Evolutionary conservation across 1,140 invertebrate genomes (phyloP).

Genomic region (Heliconius nattereri): DNA sequence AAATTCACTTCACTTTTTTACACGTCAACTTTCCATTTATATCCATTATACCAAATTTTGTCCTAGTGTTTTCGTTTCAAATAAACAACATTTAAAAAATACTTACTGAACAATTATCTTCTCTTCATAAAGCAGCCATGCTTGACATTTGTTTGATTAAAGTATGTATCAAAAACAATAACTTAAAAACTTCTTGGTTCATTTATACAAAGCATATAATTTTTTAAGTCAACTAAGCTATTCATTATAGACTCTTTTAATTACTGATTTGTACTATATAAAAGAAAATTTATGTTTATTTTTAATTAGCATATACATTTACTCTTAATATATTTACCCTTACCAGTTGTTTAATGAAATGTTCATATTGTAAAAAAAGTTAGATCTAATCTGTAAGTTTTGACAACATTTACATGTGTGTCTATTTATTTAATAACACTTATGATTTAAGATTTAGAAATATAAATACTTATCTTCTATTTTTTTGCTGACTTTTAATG

Average conservation of each 20-base stretch:
- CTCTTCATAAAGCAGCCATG: constrained; percentile 17
- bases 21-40: constrained; percentile 28
- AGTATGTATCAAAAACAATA: neutral
- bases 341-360: neutral
- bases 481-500: constrained; percentile 34
- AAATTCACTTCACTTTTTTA: neutral
- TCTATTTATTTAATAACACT: neutral
- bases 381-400: neutral
- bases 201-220: neutral
- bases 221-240: neutral
- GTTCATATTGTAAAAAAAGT: neutral
- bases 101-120: constrained; percentile 18
- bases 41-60: constrained; percentile 16
- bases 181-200: constrained; percentile 9
- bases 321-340: neutral
- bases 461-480: constrained; percentile 24
- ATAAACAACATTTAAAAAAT: neutral
- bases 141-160: constrained; percentile 15
- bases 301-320: neutral
- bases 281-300: neutral
- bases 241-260: neutral
- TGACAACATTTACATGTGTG: neutral
- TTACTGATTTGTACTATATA: neutral
- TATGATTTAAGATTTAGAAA: constrained; percentile 15
- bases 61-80: constrained; percentile 1